These are phyloP conservation scores for Morus bassanus DNA, from an alignment of 2,797 vertebrate genomes.

Conservation along the genomic window DNA sequence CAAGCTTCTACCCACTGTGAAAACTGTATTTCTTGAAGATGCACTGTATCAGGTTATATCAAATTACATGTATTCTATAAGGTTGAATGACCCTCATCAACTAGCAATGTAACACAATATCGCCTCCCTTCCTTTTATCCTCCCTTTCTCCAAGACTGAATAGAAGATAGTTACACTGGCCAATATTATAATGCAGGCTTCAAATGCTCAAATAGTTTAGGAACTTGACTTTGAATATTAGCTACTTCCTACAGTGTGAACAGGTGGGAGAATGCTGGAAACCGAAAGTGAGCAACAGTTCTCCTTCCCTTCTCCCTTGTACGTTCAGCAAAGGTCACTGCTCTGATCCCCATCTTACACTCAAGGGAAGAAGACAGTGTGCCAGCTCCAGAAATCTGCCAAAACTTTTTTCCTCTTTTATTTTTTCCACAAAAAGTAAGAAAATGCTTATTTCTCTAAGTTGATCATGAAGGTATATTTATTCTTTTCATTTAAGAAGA, in stretches of 20 bases:
- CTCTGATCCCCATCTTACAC: neutral
- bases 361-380: neutral
- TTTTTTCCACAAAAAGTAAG: neutral
- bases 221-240: conserved; percentile 45
- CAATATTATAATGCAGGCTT: neutral
- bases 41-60: neutral
- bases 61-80: conserved; percentile 9
- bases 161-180: neutral
- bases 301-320: conserved; percentile 32
- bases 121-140: neutral
- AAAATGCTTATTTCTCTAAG: neutral
- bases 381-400: neutral
- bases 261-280: conserved; percentile 56
- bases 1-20: conserved; percentile 32
- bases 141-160: neutral
- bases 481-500: neutral
- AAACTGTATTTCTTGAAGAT: conserved; percentile 53
- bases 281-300: conserved; percentile 24
- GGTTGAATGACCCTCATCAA: neutral
- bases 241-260: neutral
- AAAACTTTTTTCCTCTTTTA: neutral
- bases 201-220: neutral
- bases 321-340: neutral
- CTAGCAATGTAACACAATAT: neutral
- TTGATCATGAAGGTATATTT: neutral